Evolutionary conservation across 2,797 vertebrate genomes (phyloP).

Genomic region (Ammospiza maritima): DNA sequence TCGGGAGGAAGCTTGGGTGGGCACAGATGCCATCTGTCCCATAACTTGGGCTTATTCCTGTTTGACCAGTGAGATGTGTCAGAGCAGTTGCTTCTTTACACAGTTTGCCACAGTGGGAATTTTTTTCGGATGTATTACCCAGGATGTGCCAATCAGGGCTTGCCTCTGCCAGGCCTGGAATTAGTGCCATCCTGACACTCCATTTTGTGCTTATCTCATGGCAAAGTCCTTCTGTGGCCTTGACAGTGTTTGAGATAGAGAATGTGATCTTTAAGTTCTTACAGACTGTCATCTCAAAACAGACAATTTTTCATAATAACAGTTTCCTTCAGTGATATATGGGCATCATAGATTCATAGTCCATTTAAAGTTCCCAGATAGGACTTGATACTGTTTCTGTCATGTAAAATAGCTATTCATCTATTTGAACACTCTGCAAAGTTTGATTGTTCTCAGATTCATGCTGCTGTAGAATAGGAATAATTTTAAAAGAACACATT

Average conservation of each 20-base stretch:
- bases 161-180: neutral
- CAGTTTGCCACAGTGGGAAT: rapidly evolving
- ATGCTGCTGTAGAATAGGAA: neutral
- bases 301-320: neutral
- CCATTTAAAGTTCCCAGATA: neutral
- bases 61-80: neutral
- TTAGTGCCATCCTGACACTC: neutral
- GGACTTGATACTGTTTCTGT: neutral
- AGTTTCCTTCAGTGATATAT: neutral
- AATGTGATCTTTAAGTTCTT: neutral
- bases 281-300: neutral
- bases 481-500: neutral
- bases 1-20: too few relatives aligned
- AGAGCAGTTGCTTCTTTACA: neutral
- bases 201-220: neutral
- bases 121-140: neutral
- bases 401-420: neutral
- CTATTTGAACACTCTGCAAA: neutral
- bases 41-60: neutral
- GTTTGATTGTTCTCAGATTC: neutral
- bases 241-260: neutral
- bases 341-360: neutral
- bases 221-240: neutral
- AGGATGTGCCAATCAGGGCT: neutral
- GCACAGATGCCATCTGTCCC: neutral